These are phyloP conservation scores for Myiopsitta monachus DNA, from an alignment of 2,113 vertebrate species.

Conservation along the genomic window DNA sequence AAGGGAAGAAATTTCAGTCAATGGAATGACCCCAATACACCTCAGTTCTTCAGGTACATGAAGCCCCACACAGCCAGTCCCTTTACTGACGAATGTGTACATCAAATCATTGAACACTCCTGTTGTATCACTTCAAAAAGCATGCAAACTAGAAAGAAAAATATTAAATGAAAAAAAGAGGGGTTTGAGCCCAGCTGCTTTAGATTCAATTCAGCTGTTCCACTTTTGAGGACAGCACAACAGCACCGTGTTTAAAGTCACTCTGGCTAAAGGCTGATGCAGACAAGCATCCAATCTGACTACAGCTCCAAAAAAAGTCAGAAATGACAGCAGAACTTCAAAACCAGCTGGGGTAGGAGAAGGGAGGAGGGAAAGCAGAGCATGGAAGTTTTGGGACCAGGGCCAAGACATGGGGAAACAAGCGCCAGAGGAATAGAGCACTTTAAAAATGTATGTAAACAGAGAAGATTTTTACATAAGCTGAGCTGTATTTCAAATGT, in stretches of 20 bases:
- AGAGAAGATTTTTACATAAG: background rate
- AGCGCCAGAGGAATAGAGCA: background rate
- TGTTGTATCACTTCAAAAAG: background rate
- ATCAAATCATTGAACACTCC: background rate
- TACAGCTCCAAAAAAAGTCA: background rate
- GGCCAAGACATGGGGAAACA: background rate
- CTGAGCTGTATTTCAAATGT: background rate
- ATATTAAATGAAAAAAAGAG: background rate
- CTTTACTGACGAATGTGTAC: background rate
- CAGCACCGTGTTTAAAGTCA: background rate
- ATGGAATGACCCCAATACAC: background rate
- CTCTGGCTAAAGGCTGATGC: background rate
- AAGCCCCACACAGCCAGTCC: background rate
- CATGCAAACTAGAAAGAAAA: background rate
- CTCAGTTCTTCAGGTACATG: background rate
- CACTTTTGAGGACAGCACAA: constrained; percentile 10
- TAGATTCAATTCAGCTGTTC: constrained; percentile 57
- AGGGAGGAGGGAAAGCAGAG: background rate
- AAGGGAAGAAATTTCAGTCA: background rate
- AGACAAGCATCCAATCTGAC: background rate
- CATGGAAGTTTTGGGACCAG: background rate
- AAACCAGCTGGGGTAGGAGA: background rate
- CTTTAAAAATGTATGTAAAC: background rate
- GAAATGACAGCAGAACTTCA: background rate
- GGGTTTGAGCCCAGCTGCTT: constrained; percentile 38